These are phyloP conservation scores for Gila orcuttii DNA, from an alignment of 2,113 vertebrate genomes.

Conservation along the genomic window DNA sequence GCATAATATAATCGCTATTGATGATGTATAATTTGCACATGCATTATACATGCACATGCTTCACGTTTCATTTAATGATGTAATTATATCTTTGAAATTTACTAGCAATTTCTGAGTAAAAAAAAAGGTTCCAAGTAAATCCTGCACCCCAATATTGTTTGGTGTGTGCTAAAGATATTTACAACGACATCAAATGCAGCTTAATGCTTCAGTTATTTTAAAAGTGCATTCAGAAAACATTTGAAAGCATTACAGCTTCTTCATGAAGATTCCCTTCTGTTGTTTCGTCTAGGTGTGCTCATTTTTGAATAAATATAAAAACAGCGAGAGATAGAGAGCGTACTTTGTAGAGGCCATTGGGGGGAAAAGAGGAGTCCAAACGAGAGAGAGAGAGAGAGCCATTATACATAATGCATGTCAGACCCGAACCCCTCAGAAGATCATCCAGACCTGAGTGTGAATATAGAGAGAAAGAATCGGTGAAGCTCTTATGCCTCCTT, in stretches of 20 bases:
- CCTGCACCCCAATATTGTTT: not conserved
- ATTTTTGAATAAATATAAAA: not conserved
- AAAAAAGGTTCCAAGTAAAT: not conserved
- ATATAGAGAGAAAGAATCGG: not conserved
- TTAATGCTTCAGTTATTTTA: not conserved
- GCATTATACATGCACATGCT: too few relatives aligned
- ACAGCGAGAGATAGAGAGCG: not conserved
- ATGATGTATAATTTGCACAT: too few relatives aligned
- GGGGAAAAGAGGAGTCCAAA: not conserved
- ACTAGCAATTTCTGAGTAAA: too few relatives aligned
- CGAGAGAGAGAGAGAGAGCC: not conserved
- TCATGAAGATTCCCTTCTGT: not conserved
- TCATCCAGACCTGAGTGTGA: not conserved
- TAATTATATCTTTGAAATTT: too few relatives aligned
- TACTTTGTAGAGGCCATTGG: not conserved
- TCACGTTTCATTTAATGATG: too few relatives aligned
- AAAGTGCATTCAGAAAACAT: not conserved
- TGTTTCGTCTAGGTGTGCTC: not conserved
- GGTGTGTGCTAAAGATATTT: not conserved
- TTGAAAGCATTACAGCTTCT: not conserved
- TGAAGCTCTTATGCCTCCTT: not conserved
- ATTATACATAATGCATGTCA: conserved; percentile 14
- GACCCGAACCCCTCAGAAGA: not conserved
- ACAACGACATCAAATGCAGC: not conserved
- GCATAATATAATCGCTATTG: not conserved